A percentile compares a stretch with the other conserved stretches of the same genome.
phyloP scores from a whole-genome alignment of 1,140 invertebrate genomes.

The Drosophila lowei region DNA sequence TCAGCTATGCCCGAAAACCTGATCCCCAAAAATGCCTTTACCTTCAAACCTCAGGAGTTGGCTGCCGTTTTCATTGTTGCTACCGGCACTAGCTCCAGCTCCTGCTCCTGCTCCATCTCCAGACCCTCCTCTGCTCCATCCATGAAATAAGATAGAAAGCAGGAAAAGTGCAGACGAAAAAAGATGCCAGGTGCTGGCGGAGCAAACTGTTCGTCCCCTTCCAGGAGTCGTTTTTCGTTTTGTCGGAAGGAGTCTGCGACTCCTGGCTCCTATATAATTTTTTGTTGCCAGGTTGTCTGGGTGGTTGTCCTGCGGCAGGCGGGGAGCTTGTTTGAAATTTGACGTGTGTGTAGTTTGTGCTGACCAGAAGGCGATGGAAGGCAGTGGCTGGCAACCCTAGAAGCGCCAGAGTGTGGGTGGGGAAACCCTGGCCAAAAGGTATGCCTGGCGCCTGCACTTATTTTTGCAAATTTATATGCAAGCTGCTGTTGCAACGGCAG shows the following conservation, averaged over 20 bases:
- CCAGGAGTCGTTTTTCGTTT: slow-evolving; percentile 1
- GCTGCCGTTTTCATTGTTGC: slow-evolving; percentile 47
- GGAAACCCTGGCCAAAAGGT: too few relatives aligned
- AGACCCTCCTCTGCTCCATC: slow-evolving; percentile 4
- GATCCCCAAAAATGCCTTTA: slow-evolving; percentile 41
- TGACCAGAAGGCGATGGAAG: slow-evolving; percentile 31
- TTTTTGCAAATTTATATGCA: slow-evolving; percentile 73
- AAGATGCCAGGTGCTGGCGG: slow-evolving; percentile 40
- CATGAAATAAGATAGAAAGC: slow-evolving; percentile 49
- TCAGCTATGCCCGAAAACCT: slow-evolving; percentile 37
- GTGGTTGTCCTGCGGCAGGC: slow-evolving; percentile 66
- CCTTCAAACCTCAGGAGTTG: slow-evolving; percentile 37
- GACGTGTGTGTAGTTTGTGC: slow-evolving; percentile 72
- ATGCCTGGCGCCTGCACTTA: slow-evolving; percentile 48
- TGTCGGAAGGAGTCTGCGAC: slow-evolving; percentile 30
- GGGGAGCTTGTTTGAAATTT: slow-evolving; percentile 74
- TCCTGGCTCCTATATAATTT: slow-evolving; percentile 14
- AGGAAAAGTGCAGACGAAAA: slow-evolving; percentile 23
- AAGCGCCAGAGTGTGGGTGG: neutral
- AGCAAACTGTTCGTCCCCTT: slow-evolving; percentile 8
- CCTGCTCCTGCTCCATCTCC: neutral
- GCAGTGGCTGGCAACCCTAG: slow-evolving; percentile 1
- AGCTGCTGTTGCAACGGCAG: slow-evolving; percentile 37
- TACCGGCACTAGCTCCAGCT: too few relatives aligned
- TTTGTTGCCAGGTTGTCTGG: slow-evolving; percentile 34